These are phyloP conservation scores for Tetranychus urticae DNA, from an alignment of 1,140 invertebrate genomes.

Conservation along the genomic window DNA sequence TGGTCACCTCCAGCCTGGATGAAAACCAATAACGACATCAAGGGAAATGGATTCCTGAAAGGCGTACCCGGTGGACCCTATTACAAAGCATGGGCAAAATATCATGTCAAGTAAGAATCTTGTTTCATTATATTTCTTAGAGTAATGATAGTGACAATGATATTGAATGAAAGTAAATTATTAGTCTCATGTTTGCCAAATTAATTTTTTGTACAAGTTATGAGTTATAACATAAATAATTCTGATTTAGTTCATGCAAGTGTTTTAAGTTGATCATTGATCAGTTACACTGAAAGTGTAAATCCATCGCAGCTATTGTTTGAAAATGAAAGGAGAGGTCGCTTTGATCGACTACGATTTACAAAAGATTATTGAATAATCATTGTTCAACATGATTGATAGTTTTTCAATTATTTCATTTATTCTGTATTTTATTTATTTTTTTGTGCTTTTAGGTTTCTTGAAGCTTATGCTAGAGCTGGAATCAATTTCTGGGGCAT, in stretches of 20 bases:
- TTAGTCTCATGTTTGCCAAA: no score
- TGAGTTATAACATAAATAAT: not conserved
- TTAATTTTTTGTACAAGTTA: no score
- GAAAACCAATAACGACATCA: slow-evolving; percentile 55
- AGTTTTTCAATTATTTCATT: not conserved
- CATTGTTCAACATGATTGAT: no score
- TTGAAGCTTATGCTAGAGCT: slow-evolving; percentile 28
- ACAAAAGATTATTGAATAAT: no score
- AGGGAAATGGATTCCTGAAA: not conserved
- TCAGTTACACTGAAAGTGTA: no score
- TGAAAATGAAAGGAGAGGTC: no score
- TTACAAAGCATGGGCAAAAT: slow-evolving; percentile 38
- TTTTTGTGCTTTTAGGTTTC: slow-evolving; percentile 25
- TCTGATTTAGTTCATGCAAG: not conserved
- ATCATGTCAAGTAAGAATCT: slow-evolving; percentile 25
- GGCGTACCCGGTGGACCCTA: not conserved
- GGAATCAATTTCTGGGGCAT: slow-evolving; percentile 33
- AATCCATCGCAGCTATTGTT: no score
- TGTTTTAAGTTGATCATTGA: no score
- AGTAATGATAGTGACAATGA: no score
- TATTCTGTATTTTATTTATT: not conserved
- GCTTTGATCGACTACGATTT: no score
- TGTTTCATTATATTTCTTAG: not conserved
- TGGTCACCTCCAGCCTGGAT: slow-evolving; percentile 61
- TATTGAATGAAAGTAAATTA: no score